Evolutionary conservation across 1,140 invertebrate species (phyloP).

Genomic region (Sitophilus oryzae): DNA sequence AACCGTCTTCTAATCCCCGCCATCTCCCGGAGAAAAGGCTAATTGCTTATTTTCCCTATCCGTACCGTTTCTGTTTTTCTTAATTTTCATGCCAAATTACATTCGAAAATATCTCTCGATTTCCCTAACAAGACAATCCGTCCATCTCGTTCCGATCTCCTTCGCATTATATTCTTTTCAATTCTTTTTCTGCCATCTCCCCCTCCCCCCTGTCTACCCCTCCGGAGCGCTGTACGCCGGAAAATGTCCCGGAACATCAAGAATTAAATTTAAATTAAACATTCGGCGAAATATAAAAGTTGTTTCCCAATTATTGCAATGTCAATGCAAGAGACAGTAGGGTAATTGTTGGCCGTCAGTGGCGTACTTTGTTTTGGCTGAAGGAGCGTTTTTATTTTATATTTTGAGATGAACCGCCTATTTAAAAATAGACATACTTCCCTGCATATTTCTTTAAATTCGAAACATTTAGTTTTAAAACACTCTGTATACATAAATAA

Average conservation of each 20-base stretch:
- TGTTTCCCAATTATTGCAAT: constrained; percentile 34
- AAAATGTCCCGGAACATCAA: constrained; percentile 21
- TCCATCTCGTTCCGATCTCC: constrained; percentile 13
- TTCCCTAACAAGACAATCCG: constrained; percentile 26
- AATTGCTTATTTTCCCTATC: constrained; percentile 5
- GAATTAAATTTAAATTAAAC: constrained; percentile 35
- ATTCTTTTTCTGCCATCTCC: not conserved
- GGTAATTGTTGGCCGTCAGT: constrained; percentile 23
- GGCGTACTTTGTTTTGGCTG: not conserved
- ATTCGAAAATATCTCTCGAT: constrained; percentile 22
- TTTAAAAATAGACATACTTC: no score
- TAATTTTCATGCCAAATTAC: constrained; percentile 28
- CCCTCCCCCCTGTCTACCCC: not conserved
- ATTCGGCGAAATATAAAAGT: constrained; percentile 32
- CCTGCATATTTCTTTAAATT: no score
- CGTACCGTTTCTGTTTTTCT: constrained; percentile 10
- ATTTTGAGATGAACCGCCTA: no score
- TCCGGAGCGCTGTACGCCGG: no score
- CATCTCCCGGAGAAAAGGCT: not conserved
- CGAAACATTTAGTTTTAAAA: no score
- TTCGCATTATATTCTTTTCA: constrained; percentile 17
- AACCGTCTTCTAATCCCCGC: no score
- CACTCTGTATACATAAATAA: no score
- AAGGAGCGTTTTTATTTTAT: not conserved
- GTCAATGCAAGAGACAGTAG: constrained; percentile 34